Evolutionary conservation across 2,113 vertebrate species (phyloP).

Genomic region (Rhinogobius similis): DNA sequence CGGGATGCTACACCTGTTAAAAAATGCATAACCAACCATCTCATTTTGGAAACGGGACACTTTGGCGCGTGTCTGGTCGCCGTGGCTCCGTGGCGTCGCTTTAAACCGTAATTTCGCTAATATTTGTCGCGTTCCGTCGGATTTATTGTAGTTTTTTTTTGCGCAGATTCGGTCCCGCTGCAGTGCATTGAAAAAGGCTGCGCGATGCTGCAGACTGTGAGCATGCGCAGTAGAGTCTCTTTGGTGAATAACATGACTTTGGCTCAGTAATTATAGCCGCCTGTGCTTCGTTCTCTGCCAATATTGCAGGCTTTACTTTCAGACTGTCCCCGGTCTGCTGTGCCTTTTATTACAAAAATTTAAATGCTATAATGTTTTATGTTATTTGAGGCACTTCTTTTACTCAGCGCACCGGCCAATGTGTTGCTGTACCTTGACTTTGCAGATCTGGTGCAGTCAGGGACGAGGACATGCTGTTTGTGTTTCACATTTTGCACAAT

Average conservation of each 20-base stretch:
- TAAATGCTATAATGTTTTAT: too few species aligned
- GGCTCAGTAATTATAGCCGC: constrained; percentile 17
- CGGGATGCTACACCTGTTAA: constrained; percentile 45
- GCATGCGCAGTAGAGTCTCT: constrained; percentile 56
- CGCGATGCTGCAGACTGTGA: constrained; percentile 61
- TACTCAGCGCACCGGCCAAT: too few species aligned
- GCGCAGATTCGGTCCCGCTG: constrained; percentile 32
- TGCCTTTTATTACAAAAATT: too few species aligned
- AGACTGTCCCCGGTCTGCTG: neutral
- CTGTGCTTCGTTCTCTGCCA: neutral
- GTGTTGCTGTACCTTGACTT: neutral
- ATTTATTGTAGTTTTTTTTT: neutral
- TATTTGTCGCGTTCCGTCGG: neutral
- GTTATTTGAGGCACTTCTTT: too few species aligned
- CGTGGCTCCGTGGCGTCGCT: too few species aligned
- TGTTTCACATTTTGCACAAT: too few species aligned
- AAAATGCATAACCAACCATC: constrained; percentile 15
- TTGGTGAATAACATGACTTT: constrained; percentile 49
- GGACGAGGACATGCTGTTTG: too few species aligned
- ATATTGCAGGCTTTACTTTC: neutral
- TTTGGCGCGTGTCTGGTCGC: too few species aligned
- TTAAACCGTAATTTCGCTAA: too few species aligned
- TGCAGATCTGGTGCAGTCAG: neutral
- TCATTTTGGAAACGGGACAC: neutral
- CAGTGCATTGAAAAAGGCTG: constrained; percentile 32